phyloP scores from a whole-genome alignment of 2,888 invertebrate genomes.

The Autographa gamma region DNA sequence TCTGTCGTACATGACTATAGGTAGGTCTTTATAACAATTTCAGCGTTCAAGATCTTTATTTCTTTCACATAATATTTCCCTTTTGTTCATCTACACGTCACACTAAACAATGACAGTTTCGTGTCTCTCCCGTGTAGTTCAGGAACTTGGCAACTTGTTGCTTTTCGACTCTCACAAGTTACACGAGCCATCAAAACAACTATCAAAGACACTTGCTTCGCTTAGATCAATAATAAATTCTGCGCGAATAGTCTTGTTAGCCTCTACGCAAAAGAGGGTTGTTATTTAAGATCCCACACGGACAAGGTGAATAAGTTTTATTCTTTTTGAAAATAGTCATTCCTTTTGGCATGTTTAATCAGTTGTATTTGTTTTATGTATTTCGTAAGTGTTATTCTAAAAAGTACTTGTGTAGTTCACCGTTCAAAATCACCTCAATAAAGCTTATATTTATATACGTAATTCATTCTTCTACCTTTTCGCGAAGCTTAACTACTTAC shows the following conservation, averaged over 20 bases:
- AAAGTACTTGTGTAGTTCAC: too few species aligned
- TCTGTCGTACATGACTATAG: too few species aligned
- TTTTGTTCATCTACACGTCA: background rate
- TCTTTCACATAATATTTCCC: background rate
- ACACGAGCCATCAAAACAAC: constrained; percentile 36
- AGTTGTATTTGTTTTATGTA: too few species aligned
- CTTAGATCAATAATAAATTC: constrained; percentile 4
- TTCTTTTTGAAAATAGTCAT: too few species aligned
- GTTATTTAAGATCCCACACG: background rate
- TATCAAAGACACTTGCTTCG: constrained; percentile 14
- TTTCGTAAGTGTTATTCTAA: too few species aligned
- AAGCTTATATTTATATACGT: background rate
- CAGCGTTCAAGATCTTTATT: background rate
- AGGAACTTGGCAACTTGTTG: constrained; percentile 33
- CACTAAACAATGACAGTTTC: background rate
- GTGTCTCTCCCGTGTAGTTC: background rate
- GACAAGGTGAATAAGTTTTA: too few species aligned
- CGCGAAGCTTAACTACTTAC: background rate
- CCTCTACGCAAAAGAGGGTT: background rate
- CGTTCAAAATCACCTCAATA: too few species aligned
- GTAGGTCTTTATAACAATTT: background rate
- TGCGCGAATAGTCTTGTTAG: background rate
- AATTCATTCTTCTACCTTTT: background rate
- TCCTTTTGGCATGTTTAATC: too few species aligned
- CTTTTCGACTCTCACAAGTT: constrained; percentile 14